Evolutionary conservation across 2,113 vertebrate genomes (phyloP).

Genomic region (Lagopus leucura): DNA sequence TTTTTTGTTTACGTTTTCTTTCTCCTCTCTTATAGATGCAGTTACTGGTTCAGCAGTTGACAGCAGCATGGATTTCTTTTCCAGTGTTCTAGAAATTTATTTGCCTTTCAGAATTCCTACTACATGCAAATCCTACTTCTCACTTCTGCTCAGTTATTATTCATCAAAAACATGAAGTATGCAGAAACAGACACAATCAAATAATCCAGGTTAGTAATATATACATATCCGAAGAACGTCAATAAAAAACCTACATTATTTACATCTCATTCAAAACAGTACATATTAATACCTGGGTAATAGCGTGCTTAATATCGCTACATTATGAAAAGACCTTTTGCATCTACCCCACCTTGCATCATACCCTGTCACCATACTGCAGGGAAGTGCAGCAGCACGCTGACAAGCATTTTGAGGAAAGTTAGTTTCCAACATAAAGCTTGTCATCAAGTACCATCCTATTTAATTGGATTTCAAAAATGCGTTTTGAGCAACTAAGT

Average conservation of each 20-base stretch:
- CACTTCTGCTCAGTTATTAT: constrained; percentile 5
- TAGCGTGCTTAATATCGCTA: accelerated
- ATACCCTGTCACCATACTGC: accelerated
- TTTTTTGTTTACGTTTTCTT: background rate
- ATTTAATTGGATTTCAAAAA: background rate
- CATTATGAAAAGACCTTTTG: background rate
- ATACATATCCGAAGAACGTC: background rate
- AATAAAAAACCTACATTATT: background rate
- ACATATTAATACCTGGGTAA: background rate
- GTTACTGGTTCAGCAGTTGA: background rate
- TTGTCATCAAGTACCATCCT: background rate
- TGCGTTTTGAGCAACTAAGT: background rate
- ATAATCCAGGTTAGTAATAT: background rate
- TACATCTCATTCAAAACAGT: background rate
- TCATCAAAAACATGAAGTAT: background rate
- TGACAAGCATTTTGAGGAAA: background rate
- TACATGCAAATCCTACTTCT: background rate
- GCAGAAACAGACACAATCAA: background rate
- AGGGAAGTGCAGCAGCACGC: background rate
- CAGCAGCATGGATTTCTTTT: background rate
- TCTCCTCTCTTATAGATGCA: background rate
- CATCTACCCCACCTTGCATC: background rate
- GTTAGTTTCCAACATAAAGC: background rate
- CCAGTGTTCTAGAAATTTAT: background rate
- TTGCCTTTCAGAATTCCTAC: constrained; percentile 15